Conservation (phyloP, 2,113 vertebrate species). For the Corythoichthys haematopterus region DNA sequence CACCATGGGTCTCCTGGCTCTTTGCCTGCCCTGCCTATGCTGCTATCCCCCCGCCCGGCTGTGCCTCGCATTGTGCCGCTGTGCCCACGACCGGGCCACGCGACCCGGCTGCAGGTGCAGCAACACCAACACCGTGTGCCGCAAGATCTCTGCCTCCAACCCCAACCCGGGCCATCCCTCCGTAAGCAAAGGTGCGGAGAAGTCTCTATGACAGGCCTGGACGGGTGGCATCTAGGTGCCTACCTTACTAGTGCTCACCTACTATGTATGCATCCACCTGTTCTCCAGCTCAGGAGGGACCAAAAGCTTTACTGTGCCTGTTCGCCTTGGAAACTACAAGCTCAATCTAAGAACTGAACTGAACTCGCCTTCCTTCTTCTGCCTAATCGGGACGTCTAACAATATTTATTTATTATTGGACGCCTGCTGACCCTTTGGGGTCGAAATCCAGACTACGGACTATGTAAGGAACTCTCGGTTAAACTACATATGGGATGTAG, state of each 20-base stretch:
- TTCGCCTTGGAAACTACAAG: slow-evolving; percentile 41
- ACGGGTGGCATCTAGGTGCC: not conserved
- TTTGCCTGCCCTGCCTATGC: slow-evolving; percentile 96
- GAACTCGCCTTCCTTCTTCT: slow-evolving; percentile 18
- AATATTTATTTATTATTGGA: slow-evolving; percentile 57
- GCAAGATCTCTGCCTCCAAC: slow-evolving; percentile 86
- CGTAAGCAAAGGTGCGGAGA: slow-evolving; percentile 85
- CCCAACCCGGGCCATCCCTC: slow-evolving; percentile 70
- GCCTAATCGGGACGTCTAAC: slow-evolving; percentile 20
- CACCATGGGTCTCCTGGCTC: slow-evolving; percentile 84
- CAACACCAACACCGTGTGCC: slow-evolving; percentile 93
- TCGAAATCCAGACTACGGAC: slow-evolving; percentile 18
- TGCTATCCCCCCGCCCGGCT: slow-evolving; percentile 94
- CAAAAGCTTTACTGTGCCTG: slow-evolving; percentile 66
- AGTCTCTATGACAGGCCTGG: slow-evolving; percentile 85
- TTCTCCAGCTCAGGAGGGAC: slow-evolving; percentile 60
- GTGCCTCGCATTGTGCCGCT: slow-evolving; percentile 89
- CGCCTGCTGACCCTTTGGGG: slow-evolving; percentile 25
- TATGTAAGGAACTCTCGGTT: slow-evolving; percentile 25
- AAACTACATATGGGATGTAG: not conserved
- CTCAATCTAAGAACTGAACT: slow-evolving; percentile 13
- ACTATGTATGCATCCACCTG: slow-evolving; percentile 36
- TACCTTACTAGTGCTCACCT: slow-evolving; percentile 37
- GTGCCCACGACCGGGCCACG: slow-evolving; percentile 81
- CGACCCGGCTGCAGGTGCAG: slow-evolving; percentile 95